Conservation (phyloP, 2,888 invertebrate species). For the Rhagonycha lutea region DNA sequence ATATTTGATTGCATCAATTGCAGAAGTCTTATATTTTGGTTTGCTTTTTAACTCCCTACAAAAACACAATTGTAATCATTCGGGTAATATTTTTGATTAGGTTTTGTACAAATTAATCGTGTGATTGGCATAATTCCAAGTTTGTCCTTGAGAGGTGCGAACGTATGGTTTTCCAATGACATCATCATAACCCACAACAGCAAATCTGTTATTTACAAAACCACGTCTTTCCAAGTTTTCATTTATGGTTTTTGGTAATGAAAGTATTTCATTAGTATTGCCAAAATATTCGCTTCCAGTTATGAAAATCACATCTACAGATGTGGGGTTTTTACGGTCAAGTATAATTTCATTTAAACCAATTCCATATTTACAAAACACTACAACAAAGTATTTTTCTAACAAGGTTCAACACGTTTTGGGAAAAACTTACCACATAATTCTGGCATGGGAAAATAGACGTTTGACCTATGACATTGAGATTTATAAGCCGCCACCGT, state of each 20-base stretch:
- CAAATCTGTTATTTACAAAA: conserved; percentile 66
- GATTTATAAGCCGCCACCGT: conserved; percentile 76
- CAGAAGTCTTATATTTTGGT: conserved; percentile 5
- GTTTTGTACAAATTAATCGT: conserved; percentile 10
- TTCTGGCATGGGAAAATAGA: conserved; percentile 74
- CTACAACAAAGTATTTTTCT: conserved; percentile 22
- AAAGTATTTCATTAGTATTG: conserved; percentile 62
- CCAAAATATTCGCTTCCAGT: conserved; percentile 82
- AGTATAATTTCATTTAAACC: conserved; percentile 66
- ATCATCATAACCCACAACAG: conserved; percentile 33
- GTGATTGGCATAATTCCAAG: conserved; percentile 26
- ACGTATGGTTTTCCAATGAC: conserved; percentile 30
- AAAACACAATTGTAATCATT: background rate
- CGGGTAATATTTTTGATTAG: background rate
- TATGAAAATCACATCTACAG: conserved; percentile 82
- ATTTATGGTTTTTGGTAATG: conserved; percentile 68
- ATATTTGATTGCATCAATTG: conserved; percentile 67
- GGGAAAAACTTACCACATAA: conserved; percentile 66
- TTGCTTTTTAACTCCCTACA: background rate
- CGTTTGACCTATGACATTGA: conserved; percentile 69
- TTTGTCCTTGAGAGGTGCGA: conserved; percentile 24
- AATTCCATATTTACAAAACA: conserved; percentile 31
- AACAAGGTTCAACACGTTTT: background rate
- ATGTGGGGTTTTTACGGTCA: conserved; percentile 63
- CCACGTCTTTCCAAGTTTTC: conserved; percentile 67